Base-by-base conservation (phyloP, 2,888 invertebrate species). In the Chironomus tentans region DNA sequence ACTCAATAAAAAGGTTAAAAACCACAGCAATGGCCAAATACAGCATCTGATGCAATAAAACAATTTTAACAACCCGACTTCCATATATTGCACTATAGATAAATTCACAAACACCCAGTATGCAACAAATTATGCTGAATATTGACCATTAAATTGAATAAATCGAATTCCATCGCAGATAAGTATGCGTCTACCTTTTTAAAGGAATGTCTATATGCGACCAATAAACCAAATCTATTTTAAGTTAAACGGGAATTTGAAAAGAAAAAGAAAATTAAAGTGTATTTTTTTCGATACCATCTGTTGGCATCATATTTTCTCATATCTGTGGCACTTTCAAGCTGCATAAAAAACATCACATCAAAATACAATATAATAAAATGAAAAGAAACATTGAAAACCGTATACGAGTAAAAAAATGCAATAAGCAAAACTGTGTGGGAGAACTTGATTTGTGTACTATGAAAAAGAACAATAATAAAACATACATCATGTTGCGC, bases 391-490 rank as follows among this genome's bases (percentile, higher is more conserved):
- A 50, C 62, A 21, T 15, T 10, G 12, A 21, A 62, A 21, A 62
- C 15, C 65, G 12, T 22, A 65, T 24, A 13, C 21, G 21, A 21
- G 65, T 65, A 15, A 50, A 15, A n/a, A 50, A 15, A 50, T n/a
- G 18, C 15, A 56, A 21, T 24, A 12, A 24, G 24, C 24, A 24
- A 21, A 65, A 65, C 22, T 65, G 77, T 77, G 77, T 77, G 69
- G 77, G 77, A 48, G 77, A 77, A 77, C 77, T 77, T 77, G 77
- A 77, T 77, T 77, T 76, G 61, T 72, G 72, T 72, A 50, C 15
- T 62, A 72, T 28, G n/a, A 61, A 15, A 50, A 18, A 21, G 28
- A 72, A 72, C 24, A 62, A 72, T 50, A 72, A 72, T 72, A 72
- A 71, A 72, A 72, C 72, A 72, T 62, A 62, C 72, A 50, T 46